Percentiles rank a stretch among this genome's conserved stretches.
phyloP scores from a whole-genome alignment of 2,113 vertebrate species.

The Rhadina sibilatrix region DNA sequence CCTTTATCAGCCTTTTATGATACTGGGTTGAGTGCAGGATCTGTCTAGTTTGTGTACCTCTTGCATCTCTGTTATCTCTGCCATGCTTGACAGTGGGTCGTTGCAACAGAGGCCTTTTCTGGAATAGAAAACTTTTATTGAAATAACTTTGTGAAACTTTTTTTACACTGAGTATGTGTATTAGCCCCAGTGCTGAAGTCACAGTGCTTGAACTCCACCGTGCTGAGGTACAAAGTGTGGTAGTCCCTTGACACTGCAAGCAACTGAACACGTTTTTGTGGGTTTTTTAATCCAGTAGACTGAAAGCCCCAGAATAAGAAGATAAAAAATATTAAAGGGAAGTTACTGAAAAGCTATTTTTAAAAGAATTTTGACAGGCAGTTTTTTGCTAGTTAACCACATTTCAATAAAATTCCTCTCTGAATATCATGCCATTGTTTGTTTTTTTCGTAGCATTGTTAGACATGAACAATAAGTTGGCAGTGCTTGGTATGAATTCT shows the following conservation, averaged over 20 bases:
- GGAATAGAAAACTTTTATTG: neutral
- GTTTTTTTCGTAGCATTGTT: conserved; percentile 44
- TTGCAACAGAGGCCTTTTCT: neutral
- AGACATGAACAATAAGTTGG: conserved; percentile 39
- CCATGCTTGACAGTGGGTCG: fast-evolving
- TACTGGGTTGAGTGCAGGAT: neutral
- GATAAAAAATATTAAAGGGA: neutral
- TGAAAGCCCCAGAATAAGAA: neutral
- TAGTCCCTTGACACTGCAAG: neutral
- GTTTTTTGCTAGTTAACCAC: conserved; percentile 27
- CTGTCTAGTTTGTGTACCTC: neutral
- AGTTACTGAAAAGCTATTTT: conserved; percentile 30
- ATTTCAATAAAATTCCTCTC: conserved; percentile 23
- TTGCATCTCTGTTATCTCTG: neutral
- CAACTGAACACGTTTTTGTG: neutral
- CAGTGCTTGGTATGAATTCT: conserved; percentile 18
- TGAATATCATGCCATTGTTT: conserved; percentile 14
- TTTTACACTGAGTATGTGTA: neutral
- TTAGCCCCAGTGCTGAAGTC: neutral
- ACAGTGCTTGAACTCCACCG: neutral
- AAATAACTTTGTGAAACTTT: neutral
- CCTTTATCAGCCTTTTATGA: neutral
- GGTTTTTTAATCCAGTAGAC: neutral
- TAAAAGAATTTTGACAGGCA: neutral
- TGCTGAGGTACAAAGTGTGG: neutral